These are phyloP conservation scores for Mirounga angustirostris DNA, from an alignment of 2,113 vertebrate species.

Conservation along the genomic window DNA sequence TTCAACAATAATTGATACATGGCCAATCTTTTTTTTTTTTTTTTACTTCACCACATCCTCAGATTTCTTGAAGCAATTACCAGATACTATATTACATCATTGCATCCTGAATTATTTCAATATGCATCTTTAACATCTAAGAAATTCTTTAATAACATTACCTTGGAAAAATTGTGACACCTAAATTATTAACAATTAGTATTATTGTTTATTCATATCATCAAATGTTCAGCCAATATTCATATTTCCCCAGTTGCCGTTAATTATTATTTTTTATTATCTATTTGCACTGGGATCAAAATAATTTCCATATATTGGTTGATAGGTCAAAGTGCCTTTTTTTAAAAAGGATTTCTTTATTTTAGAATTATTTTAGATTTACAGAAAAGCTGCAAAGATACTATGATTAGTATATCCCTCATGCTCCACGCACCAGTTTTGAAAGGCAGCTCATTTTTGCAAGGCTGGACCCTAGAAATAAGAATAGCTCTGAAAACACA, in stretches of 20 bases:
- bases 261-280: not conserved
- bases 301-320: not conserved
- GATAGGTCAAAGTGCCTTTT: not conserved
- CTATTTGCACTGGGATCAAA: not conserved
- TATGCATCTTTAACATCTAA: not conserved
- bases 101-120: not conserved
- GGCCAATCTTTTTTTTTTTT: not conserved
- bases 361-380: slow-evolving; percentile 18
- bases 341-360: not conserved
- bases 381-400: not conserved
- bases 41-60: not conserved
- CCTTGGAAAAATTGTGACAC: not conserved
- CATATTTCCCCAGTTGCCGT: not conserved
- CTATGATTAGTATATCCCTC: not conserved
- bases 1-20: not conserved
- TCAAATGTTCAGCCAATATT: not conserved
- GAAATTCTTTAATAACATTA: not conserved
- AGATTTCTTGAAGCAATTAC: not conserved
- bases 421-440: not conserved
- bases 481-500: slow-evolving; percentile 12
- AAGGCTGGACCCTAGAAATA: not conserved
- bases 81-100: not conserved
- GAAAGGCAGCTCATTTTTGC: not conserved
- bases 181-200: not conserved
- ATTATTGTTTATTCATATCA: not conserved